Conservation (phyloP, 2,113 vertebrate species). For the pig (Sus scrofa) region DNA sequence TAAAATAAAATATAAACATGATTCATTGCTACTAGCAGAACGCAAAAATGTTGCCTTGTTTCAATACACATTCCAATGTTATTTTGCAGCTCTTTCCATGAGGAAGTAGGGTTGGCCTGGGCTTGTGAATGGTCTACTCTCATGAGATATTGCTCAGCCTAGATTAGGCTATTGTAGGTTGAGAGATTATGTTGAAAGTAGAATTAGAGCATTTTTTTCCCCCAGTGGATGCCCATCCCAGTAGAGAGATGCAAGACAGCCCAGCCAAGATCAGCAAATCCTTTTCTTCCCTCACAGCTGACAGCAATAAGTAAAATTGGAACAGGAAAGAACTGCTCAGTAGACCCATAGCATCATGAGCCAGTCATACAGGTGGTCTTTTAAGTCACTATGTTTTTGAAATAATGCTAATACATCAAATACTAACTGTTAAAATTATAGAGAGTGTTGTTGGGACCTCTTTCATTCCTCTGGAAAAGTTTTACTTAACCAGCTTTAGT, state of each 20-base stretch:
- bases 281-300: background rate
- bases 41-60: background rate
- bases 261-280: background rate
- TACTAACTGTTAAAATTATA: background rate
- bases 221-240: background rate
- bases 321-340: background rate
- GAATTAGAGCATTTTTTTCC: background rate
- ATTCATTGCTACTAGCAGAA: background rate
- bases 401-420: background rate
- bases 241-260: background rate
- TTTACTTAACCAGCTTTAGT: background rate
- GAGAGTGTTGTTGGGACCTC: background rate
- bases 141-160: background rate
- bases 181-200: background rate
- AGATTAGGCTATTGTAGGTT: background rate
- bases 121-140: background rate
- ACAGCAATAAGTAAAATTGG: background rate
- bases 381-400: background rate
- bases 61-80: accelerated
- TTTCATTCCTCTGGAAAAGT: background rate
- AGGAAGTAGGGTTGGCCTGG: background rate
- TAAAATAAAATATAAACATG: background rate
- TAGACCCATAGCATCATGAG: background rate
- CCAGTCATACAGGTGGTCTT: background rate
- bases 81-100: background rate